Evolutionary conservation across 1,140 invertebrate genomes (phyloP), one percentile per base, ranked within the genome.

Genomic region (Achatina immaculata): DNA sequence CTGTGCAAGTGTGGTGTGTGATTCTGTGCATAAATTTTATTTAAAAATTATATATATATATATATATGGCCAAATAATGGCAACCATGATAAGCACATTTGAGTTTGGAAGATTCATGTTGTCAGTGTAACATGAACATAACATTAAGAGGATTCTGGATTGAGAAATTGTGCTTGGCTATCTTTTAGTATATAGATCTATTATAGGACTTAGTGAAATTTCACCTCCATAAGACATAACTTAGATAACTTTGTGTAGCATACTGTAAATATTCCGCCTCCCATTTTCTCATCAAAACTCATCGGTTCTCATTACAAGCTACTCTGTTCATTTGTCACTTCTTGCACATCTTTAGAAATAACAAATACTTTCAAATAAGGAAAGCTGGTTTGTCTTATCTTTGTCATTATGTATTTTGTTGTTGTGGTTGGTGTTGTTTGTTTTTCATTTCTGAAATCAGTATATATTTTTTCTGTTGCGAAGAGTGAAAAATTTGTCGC

Each of bases 321-420:
- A 58, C 31, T 77, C 43, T 74, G 21, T 58, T 65, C 34, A 40
- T 62, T 65, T 77, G 62, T 69, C 76, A 78, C 76, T 36, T 21
- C 51, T 14, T 78, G 76, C 65, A 78, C 76, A 78, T 78, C 76
- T 78, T 78, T 78, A 78, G 76, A 78, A 78, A 78, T 78, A 78
- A 78, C 76, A 68, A 77, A 78, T 68, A 77, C 36, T 77, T 77
- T 78, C 19, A 78, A 78, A 78, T 69, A 42, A 42, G 9, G 42
- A 11, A n/a, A 24, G n/a, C n/a, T 40, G 36, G 68, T 2, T 11
- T 69, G 1, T n/a, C 1, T 69, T 34, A 36, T 69, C 42, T 69
- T 1, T 65, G 62, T 65, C 7, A 11, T 7, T 28, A 66, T 66
- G 24, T 66, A 28, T 66, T 66, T 66, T 66, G 62, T 34, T 48